phyloP scores from a whole-genome alignment of 2,113 vertebrate species.

The Pollachius pollachius region DNA sequence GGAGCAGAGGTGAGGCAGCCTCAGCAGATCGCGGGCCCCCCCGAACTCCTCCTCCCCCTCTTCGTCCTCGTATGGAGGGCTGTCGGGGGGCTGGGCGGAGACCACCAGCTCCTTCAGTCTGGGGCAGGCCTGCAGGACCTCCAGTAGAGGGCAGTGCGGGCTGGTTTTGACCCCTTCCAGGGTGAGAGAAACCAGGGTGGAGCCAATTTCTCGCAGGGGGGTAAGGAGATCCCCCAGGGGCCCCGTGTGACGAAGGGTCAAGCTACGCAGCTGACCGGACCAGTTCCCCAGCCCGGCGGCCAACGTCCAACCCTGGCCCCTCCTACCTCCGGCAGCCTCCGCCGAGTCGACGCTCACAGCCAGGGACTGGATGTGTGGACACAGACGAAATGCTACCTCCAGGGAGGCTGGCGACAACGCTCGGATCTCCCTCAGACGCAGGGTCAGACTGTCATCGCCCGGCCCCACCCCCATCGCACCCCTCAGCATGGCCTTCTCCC shows the following conservation, averaged over 20 bases:
- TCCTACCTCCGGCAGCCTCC: constrained; percentile 17
- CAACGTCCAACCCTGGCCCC: constrained; percentile 22
- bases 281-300: constrained; percentile 51
- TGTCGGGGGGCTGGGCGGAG: constrained; percentile 51
- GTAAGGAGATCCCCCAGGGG: constrained; percentile 50
- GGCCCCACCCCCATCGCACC: not conserved
- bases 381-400: constrained; percentile 51
- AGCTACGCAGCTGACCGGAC: constrained; percentile 55
- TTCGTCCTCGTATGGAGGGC: not conserved
- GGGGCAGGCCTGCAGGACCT: constrained; percentile 61
- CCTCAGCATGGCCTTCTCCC: not conserved
- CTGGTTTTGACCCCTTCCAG: constrained; percentile 68
- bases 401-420: constrained; percentile 51
- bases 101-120: constrained; percentile 60
- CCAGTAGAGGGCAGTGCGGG: constrained; percentile 45
- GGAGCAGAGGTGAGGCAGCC: constrained; percentile 59
- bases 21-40: constrained; percentile 35
- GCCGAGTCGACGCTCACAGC: constrained; percentile 45
- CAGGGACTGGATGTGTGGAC: constrained; percentile 58
- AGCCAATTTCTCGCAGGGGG: constrained; percentile 48
- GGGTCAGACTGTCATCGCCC: constrained; percentile 30
- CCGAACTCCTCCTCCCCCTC: constrained; percentile 24
- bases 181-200: constrained; percentile 59
- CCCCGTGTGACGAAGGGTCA: constrained; percentile 57
- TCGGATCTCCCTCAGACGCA: constrained; percentile 55